Evolutionary conservation across 2,113 vertebrate genomes (phyloP).

Genomic region (Colaptes auratus): DNA sequence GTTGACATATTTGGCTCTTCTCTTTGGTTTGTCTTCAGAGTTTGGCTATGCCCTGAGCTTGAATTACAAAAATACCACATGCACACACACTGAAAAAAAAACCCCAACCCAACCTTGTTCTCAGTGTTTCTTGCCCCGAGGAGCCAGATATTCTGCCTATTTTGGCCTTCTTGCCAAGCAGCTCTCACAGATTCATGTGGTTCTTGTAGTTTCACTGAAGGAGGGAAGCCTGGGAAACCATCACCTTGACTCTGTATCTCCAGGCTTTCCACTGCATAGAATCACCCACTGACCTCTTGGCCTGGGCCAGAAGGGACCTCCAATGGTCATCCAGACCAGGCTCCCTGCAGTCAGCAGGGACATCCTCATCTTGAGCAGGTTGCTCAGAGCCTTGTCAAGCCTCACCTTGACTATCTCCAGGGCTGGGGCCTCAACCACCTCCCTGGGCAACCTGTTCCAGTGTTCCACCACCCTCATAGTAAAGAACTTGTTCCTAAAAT

Average conservation of each 20-base stretch:
- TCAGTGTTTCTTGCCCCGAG: neutral
- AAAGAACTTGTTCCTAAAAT: no score
- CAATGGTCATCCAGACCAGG: no score
- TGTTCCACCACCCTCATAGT: no score
- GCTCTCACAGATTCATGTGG: neutral
- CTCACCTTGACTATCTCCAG: no score
- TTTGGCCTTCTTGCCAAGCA: neutral
- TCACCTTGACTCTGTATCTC: neutral
- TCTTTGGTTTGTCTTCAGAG: slow-evolving; percentile 19
- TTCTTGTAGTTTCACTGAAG: neutral
- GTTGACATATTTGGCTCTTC: neutral
- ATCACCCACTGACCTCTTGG: neutral
- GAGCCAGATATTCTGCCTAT: neutral
- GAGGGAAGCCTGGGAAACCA: neutral
- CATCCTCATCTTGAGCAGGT: no score
- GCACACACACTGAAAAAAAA: neutral
- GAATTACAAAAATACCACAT: slow-evolving; percentile 8
- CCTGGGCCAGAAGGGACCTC: no score
- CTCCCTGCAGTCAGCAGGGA: no score
- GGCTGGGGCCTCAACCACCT: no score
- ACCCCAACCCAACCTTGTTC: neutral
- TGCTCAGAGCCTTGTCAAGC: no score
- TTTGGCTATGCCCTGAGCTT: neutral
- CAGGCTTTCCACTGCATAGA: neutral
- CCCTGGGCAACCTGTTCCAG: no score